Base-by-base conservation (phyloP, 2,888 invertebrate species). In the Apamea monoglypha region DNA sequence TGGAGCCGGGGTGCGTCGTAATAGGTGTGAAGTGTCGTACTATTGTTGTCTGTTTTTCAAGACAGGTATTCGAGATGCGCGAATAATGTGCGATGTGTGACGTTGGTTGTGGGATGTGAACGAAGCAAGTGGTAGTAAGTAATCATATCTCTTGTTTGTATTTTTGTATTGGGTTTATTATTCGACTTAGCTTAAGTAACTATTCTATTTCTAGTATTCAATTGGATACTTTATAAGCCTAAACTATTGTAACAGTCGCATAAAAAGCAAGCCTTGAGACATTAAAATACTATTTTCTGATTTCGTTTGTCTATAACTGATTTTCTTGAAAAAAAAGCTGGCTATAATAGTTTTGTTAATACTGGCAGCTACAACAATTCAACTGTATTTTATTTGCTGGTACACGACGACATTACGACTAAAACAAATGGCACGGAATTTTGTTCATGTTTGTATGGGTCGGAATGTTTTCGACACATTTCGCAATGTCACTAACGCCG, bases 1-100 rank as follows among this genome's bases (percentile, higher is more conserved):
- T 96, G 95, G 93, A 92, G 91, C 91, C 92, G 90, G 93, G 94
- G 95, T 94, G 95, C 93, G 92, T 91, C 93, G 93, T 96, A 96
- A 97, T 96, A 96, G 95, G 96, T 96, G 96, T 96, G 96, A 97
- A 97, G 96, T 96, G 95, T 95, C 92, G 88, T 78, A 74, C 92
- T 90, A 94, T 96, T 96, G 95, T 96, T 89, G 91, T 91, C 83
- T 91, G 86, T 89, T 89, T 89, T 89, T 87, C 89, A 88, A 91
- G 93, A 93, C 94, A 95, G 94, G 95, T 95, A 95, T 93, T 90
- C 83, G 89, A 88, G 91, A 91, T 92, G 91, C 91, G 90, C 90
- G 90, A 92, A 92, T 93, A 91, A 92, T 92, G 90, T 64, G 44
- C 64, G 81, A 88, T 85, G 77, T 88, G 88, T 86, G 89, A 89